These are phyloP conservation scores for Corydoras sp. DNA, from an alignment of 2,113 vertebrate species.

Conservation along the genomic window DNA sequence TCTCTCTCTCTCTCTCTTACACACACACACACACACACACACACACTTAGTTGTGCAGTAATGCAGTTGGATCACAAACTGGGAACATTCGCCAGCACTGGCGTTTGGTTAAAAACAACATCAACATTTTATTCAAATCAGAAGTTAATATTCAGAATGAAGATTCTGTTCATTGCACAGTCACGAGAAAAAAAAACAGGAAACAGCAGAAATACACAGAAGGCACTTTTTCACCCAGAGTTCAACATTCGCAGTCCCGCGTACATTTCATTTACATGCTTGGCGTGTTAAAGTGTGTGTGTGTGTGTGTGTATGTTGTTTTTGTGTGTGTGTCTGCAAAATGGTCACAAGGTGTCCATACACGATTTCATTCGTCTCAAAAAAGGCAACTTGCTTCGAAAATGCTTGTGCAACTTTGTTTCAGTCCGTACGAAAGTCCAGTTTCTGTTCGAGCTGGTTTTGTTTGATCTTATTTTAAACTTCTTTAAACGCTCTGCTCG, in stretches of 20 bases:
- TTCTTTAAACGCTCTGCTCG: too few relatives aligned
- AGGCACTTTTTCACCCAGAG: neutral
- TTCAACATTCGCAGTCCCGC: slow-evolving; percentile 21
- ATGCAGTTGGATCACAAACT: slow-evolving; percentile 35
- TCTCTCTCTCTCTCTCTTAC: neutral
- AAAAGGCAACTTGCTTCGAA: too few relatives aligned
- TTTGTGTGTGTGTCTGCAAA: too few relatives aligned
- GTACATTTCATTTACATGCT: slow-evolving; percentile 6
- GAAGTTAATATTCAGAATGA: slow-evolving; percentile 2
- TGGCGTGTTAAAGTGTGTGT: neutral
- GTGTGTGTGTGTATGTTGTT: too few relatives aligned
- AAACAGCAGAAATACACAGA: slow-evolving; percentile 20
- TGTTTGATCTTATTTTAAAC: too few relatives aligned
- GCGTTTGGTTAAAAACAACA: slow-evolving; percentile 46
- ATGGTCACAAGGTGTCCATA: too few relatives aligned
- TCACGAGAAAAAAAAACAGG: slow-evolving; percentile 31
- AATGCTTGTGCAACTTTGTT: too few relatives aligned
- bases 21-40: slow-evolving; percentile 17
- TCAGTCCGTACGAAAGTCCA: too few relatives aligned
- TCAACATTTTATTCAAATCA: slow-evolving; percentile 49
- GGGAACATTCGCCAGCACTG: slow-evolving; percentile 45
- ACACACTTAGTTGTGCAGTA: slow-evolving; percentile 21
- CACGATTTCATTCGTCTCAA: too few relatives aligned
- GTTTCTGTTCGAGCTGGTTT: too few relatives aligned
- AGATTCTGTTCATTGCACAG: slow-evolving; percentile 33